Evolutionary conservation across 2,888 invertebrate genomes (phyloP).

Genomic region (Sphaerophoria taeniata): DNA sequence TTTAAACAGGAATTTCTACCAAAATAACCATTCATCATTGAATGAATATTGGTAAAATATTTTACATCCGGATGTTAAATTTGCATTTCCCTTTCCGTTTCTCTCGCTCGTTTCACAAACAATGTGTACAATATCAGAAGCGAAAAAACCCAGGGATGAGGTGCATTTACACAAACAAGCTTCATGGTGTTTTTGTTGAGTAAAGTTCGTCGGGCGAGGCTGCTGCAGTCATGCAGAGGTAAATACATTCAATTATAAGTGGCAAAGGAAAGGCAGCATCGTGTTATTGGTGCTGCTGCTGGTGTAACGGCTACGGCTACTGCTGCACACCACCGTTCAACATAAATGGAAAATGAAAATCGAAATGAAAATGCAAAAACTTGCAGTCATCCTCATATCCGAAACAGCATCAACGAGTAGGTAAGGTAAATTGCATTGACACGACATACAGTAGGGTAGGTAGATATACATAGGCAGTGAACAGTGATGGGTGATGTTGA

Average conservation of each 20-base stretch:
- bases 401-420: background rate
- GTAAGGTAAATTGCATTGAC: slow-evolving; percentile 24
- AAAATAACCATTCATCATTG: slow-evolving; percentile 46
- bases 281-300: background rate
- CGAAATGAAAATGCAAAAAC: slow-evolving; percentile 14
- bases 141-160: background rate
- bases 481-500: slow-evolving; percentile 6
- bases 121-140: background rate
- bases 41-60: slow-evolving; percentile 52
- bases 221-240: slow-evolving; percentile 32
- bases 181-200: background rate
- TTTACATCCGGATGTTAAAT: slow-evolving; percentile 62
- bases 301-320: too few species aligned
- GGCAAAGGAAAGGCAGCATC: slow-evolving; percentile 10
- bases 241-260: slow-evolving; percentile 64
- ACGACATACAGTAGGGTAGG: background rate
- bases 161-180: background rate
- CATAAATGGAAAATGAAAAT: background rate
- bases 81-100: slow-evolving; percentile 30
- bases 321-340: background rate
- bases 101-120: background rate
- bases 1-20: slow-evolving; percentile 39
- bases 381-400: background rate
- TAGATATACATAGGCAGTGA: slow-evolving; percentile 19
- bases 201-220: slow-evolving; percentile 18